Evolutionary conservation across 1,140 invertebrate genomes (phyloP).

Genomic region (Drosophila fuyamai): DNA sequence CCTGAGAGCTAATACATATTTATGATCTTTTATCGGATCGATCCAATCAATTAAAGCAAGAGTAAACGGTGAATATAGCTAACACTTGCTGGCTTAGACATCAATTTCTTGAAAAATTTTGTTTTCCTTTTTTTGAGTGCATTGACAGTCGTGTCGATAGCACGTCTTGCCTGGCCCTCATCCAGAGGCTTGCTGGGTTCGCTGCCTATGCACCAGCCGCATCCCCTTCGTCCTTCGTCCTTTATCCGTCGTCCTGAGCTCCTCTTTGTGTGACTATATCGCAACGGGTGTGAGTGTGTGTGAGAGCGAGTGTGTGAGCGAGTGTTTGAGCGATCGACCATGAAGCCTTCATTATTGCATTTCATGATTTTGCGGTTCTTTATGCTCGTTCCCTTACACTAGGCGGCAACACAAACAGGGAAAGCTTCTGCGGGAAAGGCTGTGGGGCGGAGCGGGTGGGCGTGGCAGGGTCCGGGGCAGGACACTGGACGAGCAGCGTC

Average conservation of each 20-base stretch:
- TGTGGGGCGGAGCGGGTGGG: not conserved
- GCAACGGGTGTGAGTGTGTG: slow-evolving; percentile 2
- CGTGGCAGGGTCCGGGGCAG: slow-evolving; percentile 1
- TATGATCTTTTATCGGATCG: too few species aligned
- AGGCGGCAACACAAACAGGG: slow-evolving; percentile 15
- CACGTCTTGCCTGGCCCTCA: slow-evolving; percentile 54
- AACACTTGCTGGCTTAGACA: too few species aligned
- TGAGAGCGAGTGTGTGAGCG: slow-evolving; percentile 2
- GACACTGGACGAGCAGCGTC: slow-evolving; percentile 29
- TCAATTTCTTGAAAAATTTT: too few species aligned
- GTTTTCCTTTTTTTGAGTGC: not conserved
- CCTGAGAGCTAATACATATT: too few species aligned
- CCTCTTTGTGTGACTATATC: slow-evolving; percentile 27
- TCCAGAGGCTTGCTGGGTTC: slow-evolving; percentile 16
- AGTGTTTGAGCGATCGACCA: slow-evolving; percentile 78
- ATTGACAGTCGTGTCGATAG: slow-evolving; percentile 67
- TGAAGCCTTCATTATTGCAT: slow-evolving; percentile 83
- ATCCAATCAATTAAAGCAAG: too few species aligned
- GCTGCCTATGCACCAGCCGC: slow-evolving; percentile 17
- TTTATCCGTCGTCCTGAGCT: slow-evolving; percentile 3
- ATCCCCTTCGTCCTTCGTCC: not conserved
- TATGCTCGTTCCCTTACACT: slow-evolving; percentile 68
- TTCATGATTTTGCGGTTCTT: slow-evolving; percentile 83
- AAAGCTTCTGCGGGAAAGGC: slow-evolving; percentile 5
- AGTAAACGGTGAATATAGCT: too few species aligned